Percentiles rank a stretch among this genome's conserved stretches.
Conservation (phyloP, 2,113 vertebrate species). For the Calyptomena viridis region DNA sequence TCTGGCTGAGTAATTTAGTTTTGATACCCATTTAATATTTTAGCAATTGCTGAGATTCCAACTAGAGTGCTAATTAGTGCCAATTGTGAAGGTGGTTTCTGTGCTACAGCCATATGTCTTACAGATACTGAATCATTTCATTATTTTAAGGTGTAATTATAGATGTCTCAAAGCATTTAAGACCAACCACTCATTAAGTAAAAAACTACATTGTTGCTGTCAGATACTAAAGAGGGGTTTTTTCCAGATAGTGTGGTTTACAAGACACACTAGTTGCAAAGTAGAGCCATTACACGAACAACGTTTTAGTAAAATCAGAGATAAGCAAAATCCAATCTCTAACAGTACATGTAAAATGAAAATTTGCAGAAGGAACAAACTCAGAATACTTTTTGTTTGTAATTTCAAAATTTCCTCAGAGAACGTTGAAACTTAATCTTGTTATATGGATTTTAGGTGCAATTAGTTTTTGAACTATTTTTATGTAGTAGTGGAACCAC, state of each 20-base stretch:
- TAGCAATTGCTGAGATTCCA: conserved; percentile 8
- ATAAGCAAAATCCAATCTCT: background rate
- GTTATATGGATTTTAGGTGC: background rate
- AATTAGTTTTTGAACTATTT: background rate
- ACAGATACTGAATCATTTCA: conserved; percentile 24
- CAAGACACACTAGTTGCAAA: background rate
- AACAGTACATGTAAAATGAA: background rate
- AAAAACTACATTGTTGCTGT: background rate
- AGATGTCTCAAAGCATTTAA: conserved; percentile 12
- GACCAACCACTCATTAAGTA: conserved; percentile 1
- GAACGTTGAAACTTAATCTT: background rate
- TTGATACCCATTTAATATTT: conserved; percentile 53
- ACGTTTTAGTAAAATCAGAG: background rate
- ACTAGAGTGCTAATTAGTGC: conserved; percentile 56
- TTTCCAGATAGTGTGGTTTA: background rate
- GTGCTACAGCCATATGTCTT: conserved; percentile 42
- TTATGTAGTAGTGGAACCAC: background rate
- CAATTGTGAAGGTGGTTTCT: conserved; percentile 35
- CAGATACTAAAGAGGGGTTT: background rate
- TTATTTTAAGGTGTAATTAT: conserved; percentile 54
- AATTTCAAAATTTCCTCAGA: background rate
- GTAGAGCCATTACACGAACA: background rate
- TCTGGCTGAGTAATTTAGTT: conserved; percentile 11
- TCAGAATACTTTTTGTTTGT: background rate
- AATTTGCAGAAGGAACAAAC: background rate